Evolutionary conservation across 1,140 invertebrate genomes (phyloP).

Genomic region (Euura lappo): DNA sequence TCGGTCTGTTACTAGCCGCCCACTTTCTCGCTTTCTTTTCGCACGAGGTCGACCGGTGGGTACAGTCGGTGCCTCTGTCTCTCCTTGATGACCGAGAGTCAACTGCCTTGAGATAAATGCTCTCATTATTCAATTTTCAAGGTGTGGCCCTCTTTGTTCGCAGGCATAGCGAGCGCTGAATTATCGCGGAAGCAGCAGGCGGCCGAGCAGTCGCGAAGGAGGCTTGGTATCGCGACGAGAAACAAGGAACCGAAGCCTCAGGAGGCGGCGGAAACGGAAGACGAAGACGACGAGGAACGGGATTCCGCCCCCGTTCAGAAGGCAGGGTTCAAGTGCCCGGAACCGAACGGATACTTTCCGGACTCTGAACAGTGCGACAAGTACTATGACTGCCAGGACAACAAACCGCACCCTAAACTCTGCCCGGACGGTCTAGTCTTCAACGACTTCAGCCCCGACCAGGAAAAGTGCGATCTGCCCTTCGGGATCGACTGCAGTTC

Average conservation of each 20-base stretch:
- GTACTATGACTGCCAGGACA: conserved; percentile 83
- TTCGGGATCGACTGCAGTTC: conserved; percentile 85
- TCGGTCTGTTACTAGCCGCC: background rate
- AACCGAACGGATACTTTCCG: conserved; percentile 83
- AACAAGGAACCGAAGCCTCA: background rate
- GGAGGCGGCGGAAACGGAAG: conserved; percentile 19
- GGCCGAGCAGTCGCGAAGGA: conserved; percentile 49
- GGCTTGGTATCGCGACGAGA: background rate
- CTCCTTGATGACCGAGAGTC: background rate
- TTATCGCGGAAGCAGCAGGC: conserved; percentile 53
- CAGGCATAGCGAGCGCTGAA: conserved; percentile 40
- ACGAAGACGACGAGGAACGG: conserved; percentile 33
- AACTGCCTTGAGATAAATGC: background rate
- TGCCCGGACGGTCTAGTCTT: conserved; percentile 93
- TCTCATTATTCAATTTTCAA: too few relatives aligned
- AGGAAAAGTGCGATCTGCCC: conserved; percentile 88
- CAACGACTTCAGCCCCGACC: conserved; percentile 80
- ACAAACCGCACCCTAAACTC: conserved; percentile 75
- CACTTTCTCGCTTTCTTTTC: conserved; percentile 48
- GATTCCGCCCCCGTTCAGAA: conserved; percentile 34
- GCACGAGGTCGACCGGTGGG: conserved; percentile 36
- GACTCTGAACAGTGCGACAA: conserved; percentile 89
- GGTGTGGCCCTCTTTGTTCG: background rate
- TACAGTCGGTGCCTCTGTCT: conserved; percentile 10
- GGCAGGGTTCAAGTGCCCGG: conserved; percentile 74